Evolutionary conservation across 2,797 vertebrate genomes (phyloP).

Genomic region (Coracias cyanogaster): DNA sequence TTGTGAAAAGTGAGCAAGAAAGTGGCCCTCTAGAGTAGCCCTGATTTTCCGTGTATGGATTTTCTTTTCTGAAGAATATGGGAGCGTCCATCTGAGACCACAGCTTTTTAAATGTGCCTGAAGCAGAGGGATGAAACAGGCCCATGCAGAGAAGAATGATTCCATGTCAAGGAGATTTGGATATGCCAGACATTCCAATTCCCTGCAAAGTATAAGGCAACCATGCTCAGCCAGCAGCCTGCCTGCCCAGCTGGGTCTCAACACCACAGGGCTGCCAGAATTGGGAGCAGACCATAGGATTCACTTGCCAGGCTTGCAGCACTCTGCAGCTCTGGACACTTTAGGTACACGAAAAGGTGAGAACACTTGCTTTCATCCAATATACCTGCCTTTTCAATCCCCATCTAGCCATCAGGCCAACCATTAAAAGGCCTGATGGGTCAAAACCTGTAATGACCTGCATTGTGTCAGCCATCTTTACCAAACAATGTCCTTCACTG

Average conservation of each 20-base stretch:
- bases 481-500: not conserved
- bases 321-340: not conserved
- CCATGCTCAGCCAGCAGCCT: not conserved
- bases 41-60: not conserved
- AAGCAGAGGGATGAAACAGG: not conserved
- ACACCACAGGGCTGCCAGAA: not conserved
- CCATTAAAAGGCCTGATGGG: not conserved
- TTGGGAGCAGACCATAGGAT: not conserved
- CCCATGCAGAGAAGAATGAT: not conserved
- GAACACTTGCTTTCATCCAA: not conserved
- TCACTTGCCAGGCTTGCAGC: not conserved
- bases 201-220: not conserved
- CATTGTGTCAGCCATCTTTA: fast-evolving
- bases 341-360: not conserved
- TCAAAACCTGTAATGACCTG: not conserved
- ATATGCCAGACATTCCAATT: not conserved
- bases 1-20: not conserved
- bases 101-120: not conserved
- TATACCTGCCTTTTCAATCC: not conserved
- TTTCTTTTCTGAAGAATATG: not conserved
- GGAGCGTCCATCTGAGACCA: not conserved
- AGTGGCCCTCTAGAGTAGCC: not conserved
- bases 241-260: not conserved
- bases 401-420: not conserved
- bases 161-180: not conserved